phyloP scores from a whole-genome alignment of 1,140 invertebrate genomes.

The Achroia grisella region DNA sequence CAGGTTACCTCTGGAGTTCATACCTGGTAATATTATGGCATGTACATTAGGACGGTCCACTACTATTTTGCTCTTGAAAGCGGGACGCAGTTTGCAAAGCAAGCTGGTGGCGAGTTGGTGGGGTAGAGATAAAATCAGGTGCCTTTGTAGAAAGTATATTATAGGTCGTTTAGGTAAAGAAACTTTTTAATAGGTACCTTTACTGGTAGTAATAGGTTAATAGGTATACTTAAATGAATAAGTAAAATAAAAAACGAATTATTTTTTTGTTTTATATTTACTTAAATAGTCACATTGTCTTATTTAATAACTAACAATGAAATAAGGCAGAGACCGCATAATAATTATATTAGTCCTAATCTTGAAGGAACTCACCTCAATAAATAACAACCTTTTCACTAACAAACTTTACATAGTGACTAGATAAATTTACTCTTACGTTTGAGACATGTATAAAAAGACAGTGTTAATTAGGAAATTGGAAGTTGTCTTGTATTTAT shows the following conservation, averaged over 20 bases:
- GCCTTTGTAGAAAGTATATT: too few relatives aligned
- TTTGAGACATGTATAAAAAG: conserved; percentile 49
- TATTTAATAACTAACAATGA: conserved; percentile 47
- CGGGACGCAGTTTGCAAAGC: too few relatives aligned
- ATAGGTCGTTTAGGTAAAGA: too few relatives aligned
- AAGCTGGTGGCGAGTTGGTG: too few relatives aligned
- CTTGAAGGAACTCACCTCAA: conserved; percentile 47
- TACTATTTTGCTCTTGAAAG: too few relatives aligned
- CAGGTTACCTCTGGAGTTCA: too few relatives aligned
- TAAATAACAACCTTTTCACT: conserved; percentile 45
- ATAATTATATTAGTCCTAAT: conserved; percentile 41
- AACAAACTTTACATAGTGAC: conserved; percentile 66
- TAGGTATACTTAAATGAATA: neutral
- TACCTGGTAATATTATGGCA: too few relatives aligned
- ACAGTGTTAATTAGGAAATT: conserved; percentile 58
- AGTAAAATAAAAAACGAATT: neutral
- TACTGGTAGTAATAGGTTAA: too few relatives aligned
- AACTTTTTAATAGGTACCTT: neutral
- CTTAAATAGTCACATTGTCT: conserved; percentile 57
- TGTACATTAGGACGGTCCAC: too few relatives aligned
- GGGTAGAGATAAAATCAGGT: too few relatives aligned
- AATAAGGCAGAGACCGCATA: conserved; percentile 44
- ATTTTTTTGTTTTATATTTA: conserved; percentile 29
- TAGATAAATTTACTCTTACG: conserved; percentile 50
- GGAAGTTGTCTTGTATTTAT: conserved; percentile 51